phyloP scores from a whole-genome alignment of 2,888 invertebrate genomes.

The Pantelozetes paolii region DNA sequence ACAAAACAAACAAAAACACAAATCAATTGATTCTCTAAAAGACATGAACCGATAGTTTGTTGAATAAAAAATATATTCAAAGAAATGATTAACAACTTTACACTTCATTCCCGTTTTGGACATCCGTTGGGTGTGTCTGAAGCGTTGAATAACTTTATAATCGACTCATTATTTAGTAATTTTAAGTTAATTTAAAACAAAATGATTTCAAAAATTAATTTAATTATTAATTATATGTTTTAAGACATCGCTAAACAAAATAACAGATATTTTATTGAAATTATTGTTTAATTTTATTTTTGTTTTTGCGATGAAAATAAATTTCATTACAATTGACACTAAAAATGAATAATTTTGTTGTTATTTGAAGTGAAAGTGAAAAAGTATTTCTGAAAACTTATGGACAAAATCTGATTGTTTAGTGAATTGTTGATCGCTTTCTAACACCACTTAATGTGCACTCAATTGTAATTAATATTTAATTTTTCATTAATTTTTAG shows the following conservation, averaged over 20 bases:
- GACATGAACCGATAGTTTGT: neutral
- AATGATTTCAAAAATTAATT: neutral
- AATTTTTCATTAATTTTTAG: constrained; percentile 6
- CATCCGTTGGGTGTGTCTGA: neutral
- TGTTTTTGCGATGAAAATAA: constrained; percentile 18
- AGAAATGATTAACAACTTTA: constrained; percentile 17
- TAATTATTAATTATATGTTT: constrained; percentile 11
- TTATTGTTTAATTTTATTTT: constrained; percentile 2
- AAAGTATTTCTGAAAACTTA: neutral
- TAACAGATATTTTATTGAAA: neutral
- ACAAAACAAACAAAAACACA: neutral
- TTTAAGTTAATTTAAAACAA: constrained; percentile 10
- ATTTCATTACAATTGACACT: constrained; percentile 30
- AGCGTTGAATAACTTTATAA: neutral
- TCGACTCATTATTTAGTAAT: constrained; percentile 11
- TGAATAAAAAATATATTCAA: neutral
- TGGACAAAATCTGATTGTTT: neutral
- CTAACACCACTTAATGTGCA: too few relatives aligned
- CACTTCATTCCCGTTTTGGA: constrained; percentile 28
- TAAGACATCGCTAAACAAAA: constrained; percentile 25
- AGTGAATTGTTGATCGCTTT: neutral
- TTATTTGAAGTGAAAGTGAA: neutral
- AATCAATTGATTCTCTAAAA: neutral
- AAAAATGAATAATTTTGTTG: constrained; percentile 19
- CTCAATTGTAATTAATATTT: neutral